Conservation (phyloP, 2,888 invertebrate genomes). For the Prionchulus punctatus region DNA sequence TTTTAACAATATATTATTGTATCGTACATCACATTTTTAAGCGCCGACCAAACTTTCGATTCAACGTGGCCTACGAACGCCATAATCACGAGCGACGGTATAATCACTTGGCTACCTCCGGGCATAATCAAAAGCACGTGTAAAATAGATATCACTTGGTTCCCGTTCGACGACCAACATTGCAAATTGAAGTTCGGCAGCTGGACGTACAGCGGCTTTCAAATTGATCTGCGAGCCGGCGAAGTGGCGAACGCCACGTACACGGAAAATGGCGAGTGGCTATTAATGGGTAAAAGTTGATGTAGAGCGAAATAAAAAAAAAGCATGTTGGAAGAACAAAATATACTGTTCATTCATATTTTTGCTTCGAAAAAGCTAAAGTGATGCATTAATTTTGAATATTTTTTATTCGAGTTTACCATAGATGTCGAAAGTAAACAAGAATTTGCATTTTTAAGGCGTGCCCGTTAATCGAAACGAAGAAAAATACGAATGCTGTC, state of each 20-base stretch:
- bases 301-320: no score
- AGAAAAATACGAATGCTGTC: conserved; percentile 12
- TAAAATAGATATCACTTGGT: conserved; percentile 97
- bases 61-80: conserved; percentile 96
- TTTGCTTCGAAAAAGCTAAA: no score
- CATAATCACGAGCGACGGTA: conserved; percentile 74
- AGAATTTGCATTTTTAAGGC: no score
- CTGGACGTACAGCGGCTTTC: conserved; percentile 83
- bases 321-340: no score
- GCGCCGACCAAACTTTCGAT: conserved; percentile 97
- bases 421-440: no score
- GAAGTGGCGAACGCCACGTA: conserved; percentile 94
- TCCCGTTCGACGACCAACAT: conserved; percentile 86
- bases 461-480: no score
- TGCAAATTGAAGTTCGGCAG: conserved; percentile 59
- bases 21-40: no score
- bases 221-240: conserved; percentile 79
- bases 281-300: no score
- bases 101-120: conserved; percentile 85
- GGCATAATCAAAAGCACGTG: conserved; percentile 93
- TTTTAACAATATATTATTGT: no score
- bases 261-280: conserved; percentile 98
- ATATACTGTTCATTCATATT: no score
- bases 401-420: no score
- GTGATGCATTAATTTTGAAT: no score